phyloP scores from a whole-genome alignment of 2,888 invertebrate genomes.

The Trachelus stipa region DNA sequence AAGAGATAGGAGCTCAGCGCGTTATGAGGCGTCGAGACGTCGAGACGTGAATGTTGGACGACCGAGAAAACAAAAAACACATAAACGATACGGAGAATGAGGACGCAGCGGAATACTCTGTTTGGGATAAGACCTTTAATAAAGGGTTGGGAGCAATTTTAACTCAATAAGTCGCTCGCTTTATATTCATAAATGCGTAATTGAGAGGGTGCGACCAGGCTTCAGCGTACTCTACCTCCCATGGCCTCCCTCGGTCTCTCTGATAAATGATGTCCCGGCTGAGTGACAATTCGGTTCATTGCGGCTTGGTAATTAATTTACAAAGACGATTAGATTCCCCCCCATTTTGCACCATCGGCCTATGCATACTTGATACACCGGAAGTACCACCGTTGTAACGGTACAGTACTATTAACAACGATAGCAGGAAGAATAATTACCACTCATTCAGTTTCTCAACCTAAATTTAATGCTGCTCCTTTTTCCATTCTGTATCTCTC shows the following conservation, averaged over 20 bases:
- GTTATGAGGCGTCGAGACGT: neutral
- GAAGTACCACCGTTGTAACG: neutral
- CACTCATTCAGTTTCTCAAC: too few relatives aligned
- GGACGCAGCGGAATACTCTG: neutral
- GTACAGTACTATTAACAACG: neutral
- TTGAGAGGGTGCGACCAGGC: slow-evolving; percentile 12
- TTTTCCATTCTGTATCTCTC: neutral
- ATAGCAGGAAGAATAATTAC: neutral
- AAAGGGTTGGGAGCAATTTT: slow-evolving; percentile 8
- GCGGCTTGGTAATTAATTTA: slow-evolving; percentile 21
- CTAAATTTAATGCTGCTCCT: neutral
- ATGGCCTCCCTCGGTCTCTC: neutral
- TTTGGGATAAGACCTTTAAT: slow-evolving; percentile 1
- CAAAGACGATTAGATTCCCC: slow-evolving; percentile 18
- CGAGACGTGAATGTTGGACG: too few relatives aligned
- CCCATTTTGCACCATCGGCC: neutral
- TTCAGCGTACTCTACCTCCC: neutral
- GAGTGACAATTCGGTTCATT: slow-evolving; percentile 20
- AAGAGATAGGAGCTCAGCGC: neutral
- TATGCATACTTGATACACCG: neutral
- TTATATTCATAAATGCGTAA: slow-evolving; percentile 23
- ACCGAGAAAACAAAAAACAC: neutral
- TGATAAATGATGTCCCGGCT: slow-evolving; percentile 15
- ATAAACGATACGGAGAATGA: neutral
- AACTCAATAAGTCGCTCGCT: slow-evolving; percentile 20